Base-by-base conservation (phyloP, 2,797 vertebrate species). In the Spinibarbus caldwelli region DNA sequence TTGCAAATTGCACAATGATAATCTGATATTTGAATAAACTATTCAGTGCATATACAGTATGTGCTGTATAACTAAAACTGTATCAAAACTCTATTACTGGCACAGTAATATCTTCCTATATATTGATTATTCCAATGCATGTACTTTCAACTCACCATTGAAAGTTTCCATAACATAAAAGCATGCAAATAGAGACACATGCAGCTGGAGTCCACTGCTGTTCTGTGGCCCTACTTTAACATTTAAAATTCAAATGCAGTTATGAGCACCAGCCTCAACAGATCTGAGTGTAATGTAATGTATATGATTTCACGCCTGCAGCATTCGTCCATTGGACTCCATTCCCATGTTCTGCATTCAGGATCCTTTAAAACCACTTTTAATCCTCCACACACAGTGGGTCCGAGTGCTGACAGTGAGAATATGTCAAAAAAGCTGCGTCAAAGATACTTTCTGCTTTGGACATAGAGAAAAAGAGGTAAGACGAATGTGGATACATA, bases 401-500 rank as follows among this genome's bases (percentile, higher is more conserved):
- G 23, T 59, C 57, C 21, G 15, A 52, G n/a, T 23, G 36, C 64
- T 70, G 75, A 84, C 83, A 70, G 77, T 1, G 14, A 62, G 15
- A 62, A 21, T 72, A 59, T 11, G 52, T 59, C 31, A 79, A 79
- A 66, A 68, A 38, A 23, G 36, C 52, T 83, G 62, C 81, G 70
- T 84, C 80, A 80, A 71, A 72, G 83, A 57, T 15, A 73, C 49
- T 11, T 79, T 67, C 78, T 21, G 14, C 62, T 77, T 72, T 34
- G 49, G 78, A 89, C 72, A 36, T 43, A 7, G 41, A 82, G 83
- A 86, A 86, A 86, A 87, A 82, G 59, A 62, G 73, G 31, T 10
- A 87, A 89, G 90, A 91, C 82, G 71, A 90, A 92, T 90, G 90
- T 84, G 86, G 82, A 90, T 86, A 89, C 87, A 90, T 89, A 90